Evolutionary conservation across 2,113 vertebrate genomes (phyloP), one percentile per base, ranked within the genome.

Genomic region (Lycaon pictus): DNA sequence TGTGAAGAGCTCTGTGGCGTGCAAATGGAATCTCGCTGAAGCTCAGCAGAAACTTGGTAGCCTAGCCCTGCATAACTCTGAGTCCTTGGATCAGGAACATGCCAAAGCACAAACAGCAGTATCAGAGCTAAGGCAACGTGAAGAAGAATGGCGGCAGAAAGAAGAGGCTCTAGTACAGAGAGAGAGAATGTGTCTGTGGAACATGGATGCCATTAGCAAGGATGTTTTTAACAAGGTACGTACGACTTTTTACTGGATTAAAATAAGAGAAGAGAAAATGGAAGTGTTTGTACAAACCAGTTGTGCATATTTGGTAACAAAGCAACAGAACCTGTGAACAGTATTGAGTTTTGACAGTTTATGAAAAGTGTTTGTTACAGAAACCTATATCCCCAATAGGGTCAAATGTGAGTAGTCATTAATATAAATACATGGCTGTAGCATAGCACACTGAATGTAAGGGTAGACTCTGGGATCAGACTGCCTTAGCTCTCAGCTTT

Each of bases 221-320:
- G 99, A 99, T 55, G 99, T 99, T 83, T 99, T 99, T 98, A 99
- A 99, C 99, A 99, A 99, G 99, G 99, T 99, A 99, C 35, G 88
- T 43, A 43, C 43, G 5, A 89, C 65, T n/a, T 82, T 95, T 91
- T 92, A 77, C 91, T 79, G 76, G 37, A 22, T 65, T 53, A 17
- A 48, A 65, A 58, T 82, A 22, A 86, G 90, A 81, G 37, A 51
- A 88, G 56, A 74, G 74, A 82, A 90, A 74, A 29, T 3, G 55
- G 15, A 86, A 82, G 16, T 63, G 16, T 88, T 51, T 91, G n/a
- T 88, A 16, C 48, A 74, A 9, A 90, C 15, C 22, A 37, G 29
- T 67, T 85, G 71, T 93, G 51, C 7, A 16, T 95, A 65, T 88
- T 56, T 97, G 86, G 4, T 74, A 72, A 62, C 51, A 85, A 79